These are phyloP conservation scores for Microtus montanus DNA, from an alignment of 2,113 vertebrate genomes.

Conservation along the genomic window DNA sequence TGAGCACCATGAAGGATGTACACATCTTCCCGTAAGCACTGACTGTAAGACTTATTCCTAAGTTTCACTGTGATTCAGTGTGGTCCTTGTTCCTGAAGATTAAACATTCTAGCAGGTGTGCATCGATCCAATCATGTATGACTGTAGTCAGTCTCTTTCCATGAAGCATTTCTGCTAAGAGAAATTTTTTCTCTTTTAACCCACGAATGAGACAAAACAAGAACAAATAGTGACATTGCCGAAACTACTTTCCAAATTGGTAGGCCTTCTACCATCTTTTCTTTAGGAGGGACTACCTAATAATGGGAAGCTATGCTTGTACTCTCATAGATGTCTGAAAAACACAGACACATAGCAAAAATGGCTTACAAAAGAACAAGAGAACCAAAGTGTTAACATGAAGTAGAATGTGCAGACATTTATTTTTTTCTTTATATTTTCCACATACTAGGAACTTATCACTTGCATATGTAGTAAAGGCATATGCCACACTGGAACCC, in stretches of 20 bases:
- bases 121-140: not conserved
- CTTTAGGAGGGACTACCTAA: not conserved
- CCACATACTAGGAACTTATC: not conserved
- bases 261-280: not conserved
- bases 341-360: not conserved
- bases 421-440: not conserved
- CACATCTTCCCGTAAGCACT: not conserved
- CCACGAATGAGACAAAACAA: not conserved
- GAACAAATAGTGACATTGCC: not conserved
- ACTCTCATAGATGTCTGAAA: not conserved
- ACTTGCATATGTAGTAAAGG: not conserved
- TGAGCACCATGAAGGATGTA: not conserved
- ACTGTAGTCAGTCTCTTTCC: not conserved
- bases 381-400: not conserved
- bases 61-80: not conserved
- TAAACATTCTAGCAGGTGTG: not conserved
- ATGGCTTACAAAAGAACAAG: not conserved
- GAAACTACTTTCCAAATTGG: not conserved
- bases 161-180: not conserved
- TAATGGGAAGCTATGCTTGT: not conserved
- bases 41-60: not conserved
- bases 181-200: not conserved
- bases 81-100: not conserved
- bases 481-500: not conserved
- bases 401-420: not conserved